Percentiles rank a stretch among this genome's conserved stretches.
Evolutionary conservation across 2,113 vertebrate genomes (phyloP).

Genomic region (Haemorhous mexicanus): DNA sequence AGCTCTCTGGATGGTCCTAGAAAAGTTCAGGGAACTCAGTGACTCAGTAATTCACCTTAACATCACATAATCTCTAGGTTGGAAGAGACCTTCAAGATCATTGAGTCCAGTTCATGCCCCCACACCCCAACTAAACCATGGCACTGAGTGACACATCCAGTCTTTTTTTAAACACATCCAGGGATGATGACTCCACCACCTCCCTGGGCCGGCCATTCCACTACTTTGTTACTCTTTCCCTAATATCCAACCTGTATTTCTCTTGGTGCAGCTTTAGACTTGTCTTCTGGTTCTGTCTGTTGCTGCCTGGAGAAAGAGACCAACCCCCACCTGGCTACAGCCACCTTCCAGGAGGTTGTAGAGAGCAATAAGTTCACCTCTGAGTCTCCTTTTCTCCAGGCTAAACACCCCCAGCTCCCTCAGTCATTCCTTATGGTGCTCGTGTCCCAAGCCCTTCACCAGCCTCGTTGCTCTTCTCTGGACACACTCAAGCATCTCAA

Average conservation of each 20-base stretch:
- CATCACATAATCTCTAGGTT: not conserved
- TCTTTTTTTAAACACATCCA: not conserved
- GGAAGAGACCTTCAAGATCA: not conserved
- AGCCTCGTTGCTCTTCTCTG: not conserved
- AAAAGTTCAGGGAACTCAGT: not conserved
- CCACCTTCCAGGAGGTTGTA: not conserved
- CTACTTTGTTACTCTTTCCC: not conserved
- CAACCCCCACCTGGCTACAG: not conserved
- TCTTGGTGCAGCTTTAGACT: not conserved
- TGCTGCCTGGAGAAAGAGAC: not conserved
- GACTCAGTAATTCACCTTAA: not conserved
- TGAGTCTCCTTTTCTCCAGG: not conserved
- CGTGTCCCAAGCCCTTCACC: not conserved
- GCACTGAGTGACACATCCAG: not conserved
- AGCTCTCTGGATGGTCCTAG: not conserved
- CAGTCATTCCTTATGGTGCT: rapidly evolving
- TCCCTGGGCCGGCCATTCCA: not conserved
- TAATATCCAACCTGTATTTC: not conserved
- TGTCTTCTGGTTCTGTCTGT: not conserved
- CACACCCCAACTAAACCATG: not conserved
- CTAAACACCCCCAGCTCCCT: not conserved
- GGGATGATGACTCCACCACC: not conserved
- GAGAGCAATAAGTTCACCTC: not conserved
- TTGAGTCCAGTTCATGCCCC: too few species aligned
- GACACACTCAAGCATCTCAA: rapidly evolving